Evolutionary conservation across 2,888 invertebrate species (phyloP), one percentile per base, ranked within the genome.

Genomic region (Mythimna albipuncta): DNA sequence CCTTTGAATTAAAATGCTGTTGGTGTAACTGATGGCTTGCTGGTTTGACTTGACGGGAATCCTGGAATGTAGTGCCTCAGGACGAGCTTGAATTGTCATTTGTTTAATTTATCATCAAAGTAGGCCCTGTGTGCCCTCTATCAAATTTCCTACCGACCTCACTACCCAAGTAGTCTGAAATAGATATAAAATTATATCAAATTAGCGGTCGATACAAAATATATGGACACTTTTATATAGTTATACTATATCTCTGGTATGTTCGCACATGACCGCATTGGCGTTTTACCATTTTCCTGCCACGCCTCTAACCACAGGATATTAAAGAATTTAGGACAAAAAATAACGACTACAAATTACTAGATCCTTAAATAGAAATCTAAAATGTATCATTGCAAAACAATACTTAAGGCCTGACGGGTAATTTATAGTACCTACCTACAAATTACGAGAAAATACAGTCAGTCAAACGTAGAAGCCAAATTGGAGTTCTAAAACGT

Each of bases 1-100:
- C 72, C 70, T 76, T 82, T 74, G 75, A 75, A 83, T 84, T 74
- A 75, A 75, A 80, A 84, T 84, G 79, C 79, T 74, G 62, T 68
- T 82, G 52, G 68, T 70, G 75, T 78, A 66, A 75, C 75, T 59
- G 81, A 78, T 78, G 82, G 69, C 26, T 64, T 73, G 82, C 32
- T 65, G 67, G 55, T 65, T 47, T 69, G 55, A 64, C 55, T 68
- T 66, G 78, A 65, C 52, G 54, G 67, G 62, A 81, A 70, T 77
- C n/a, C 10, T 26, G 41, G 10, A 26, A 52, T 64, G 13, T 61
- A 70, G 26, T 73, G 64, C 13, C 44, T 66, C 58, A 65, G 47
- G 61, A 75, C 16, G 47, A 19, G n/a, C 35, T 61, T 19, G 26
- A 57, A 50, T 64, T 13, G 41, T 44, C n/a, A 66, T 72, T 58